Conservation (phyloP, 2,797 vertebrate genomes). For the Lagorchestes hirsutus region DNA sequence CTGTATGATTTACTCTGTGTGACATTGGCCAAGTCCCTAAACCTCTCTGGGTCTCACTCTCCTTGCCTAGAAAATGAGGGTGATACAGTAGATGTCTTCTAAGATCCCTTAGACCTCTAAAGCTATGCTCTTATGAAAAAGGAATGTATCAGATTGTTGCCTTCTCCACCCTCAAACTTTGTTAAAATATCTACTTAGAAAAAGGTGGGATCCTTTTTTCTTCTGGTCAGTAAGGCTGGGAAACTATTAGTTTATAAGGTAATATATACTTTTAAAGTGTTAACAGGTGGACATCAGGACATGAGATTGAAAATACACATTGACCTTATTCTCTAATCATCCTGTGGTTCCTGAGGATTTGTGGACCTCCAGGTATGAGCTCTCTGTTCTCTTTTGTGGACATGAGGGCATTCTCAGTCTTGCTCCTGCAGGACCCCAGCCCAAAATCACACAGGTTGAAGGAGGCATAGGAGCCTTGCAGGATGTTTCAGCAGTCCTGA, state of each 20-base stretch:
- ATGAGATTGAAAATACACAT: neutral
- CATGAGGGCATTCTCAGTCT: neutral
- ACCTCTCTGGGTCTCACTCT: neutral
- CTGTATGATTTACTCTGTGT: neutral
- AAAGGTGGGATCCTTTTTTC: neutral
- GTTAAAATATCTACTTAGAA: neutral
- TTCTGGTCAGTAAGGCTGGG: neutral
- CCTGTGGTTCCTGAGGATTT: neutral
- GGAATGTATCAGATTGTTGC: neutral
- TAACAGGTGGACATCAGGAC: neutral
- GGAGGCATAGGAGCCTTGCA: neutral
- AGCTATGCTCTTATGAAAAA: neutral
- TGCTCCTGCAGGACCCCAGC: neutral
- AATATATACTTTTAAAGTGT: neutral
- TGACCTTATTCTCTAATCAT: neutral
- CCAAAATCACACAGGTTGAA: neutral
- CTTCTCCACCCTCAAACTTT: neutral
- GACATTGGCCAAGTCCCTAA: neutral
- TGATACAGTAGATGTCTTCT: neutral
- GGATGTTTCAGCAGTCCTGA: neutral
- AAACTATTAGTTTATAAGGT: neutral
- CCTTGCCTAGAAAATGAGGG: neutral
- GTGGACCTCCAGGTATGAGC: neutral
- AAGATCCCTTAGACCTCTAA: neutral
- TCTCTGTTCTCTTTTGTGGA: neutral